Base-by-base conservation (phyloP, 1,140 invertebrate species). In the Heliothis subflexa region DNA sequence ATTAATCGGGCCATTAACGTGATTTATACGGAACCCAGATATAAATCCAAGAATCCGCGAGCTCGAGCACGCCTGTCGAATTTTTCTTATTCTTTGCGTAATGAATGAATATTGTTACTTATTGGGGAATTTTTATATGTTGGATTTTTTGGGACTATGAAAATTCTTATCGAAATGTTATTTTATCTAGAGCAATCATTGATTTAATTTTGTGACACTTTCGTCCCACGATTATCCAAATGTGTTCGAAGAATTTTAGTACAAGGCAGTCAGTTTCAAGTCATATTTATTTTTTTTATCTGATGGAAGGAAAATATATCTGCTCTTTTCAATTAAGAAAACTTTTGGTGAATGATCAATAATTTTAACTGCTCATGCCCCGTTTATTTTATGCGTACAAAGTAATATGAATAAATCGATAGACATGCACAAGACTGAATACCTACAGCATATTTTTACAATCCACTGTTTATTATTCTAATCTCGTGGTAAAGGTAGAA, bases 1-100 rank as follows among this genome's bases (percentile, higher is more conserved):
- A 89, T 89, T 87, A 87, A 82, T 77, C 84, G 82, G 85, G 80
- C 84, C 88, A 89, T 89, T 89, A 89, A 84, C 79, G 84, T 88
- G 88, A 89, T 89, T 89, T 89, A 88, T 86, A 81, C 76, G 64
- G 81, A 78, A 79, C 84, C 81, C 81, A 75, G 72, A 84, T 79
- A 88, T 88, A 89, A 88, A 89, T 88, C 84, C 83, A 84, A 50
- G 80, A 80, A 85, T 85, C 83, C 70, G 70, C 78, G 78, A 76
- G 78, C 73, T 78, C 47, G 78, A 83, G 77, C 84, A 88, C 83
- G 85, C 83, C 83, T 86, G 80, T 85, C 79, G 77, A 84, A 82
- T 83, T 86, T 84, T 78, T 84, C 80, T 78, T 79, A 64, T 68
- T 68, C 49, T 71, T 76, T 68, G 50, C 62, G 62, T 77, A 77